phyloP scores from a whole-genome alignment of 2,888 invertebrate genomes.

The Neoscelio sp. region DNA sequence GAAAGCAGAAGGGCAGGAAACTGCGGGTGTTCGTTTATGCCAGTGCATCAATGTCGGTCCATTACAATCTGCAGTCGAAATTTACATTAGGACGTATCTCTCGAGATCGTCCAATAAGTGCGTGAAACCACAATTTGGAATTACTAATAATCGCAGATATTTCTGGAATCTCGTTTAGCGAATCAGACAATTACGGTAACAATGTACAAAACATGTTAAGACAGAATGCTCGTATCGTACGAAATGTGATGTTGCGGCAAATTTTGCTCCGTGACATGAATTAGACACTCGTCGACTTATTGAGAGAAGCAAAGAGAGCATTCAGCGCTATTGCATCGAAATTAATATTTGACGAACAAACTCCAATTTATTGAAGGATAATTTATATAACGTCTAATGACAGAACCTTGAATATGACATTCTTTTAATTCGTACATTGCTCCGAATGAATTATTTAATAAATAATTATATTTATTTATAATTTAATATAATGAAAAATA shows the following conservation, averaged over 20 bases:
- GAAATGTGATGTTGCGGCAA: conserved; percentile 44
- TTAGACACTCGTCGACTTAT: conserved; percentile 49
- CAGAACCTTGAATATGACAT: no score
- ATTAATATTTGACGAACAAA: conserved; percentile 38
- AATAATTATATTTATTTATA: no score
- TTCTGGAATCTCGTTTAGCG: conserved; percentile 64
- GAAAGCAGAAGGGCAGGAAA: conserved; percentile 19
- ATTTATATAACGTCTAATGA: no score
- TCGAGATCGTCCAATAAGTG: conserved; percentile 63
- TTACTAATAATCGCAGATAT: conserved; percentile 69
- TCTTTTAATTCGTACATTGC: no score
- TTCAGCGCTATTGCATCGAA: conserved; percentile 14
- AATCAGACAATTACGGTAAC: conserved; percentile 56
- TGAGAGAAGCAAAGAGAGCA: conserved; percentile 35
- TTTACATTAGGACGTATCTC: conserved; percentile 60
- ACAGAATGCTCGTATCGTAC: conserved; percentile 30
- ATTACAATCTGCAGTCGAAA: conserved; percentile 65
- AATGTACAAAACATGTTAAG: conserved; percentile 48
- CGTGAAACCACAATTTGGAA: conserved; percentile 57
- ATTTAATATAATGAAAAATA: no score
- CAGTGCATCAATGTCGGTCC: conserved; percentile 39
- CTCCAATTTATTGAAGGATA: conserved; percentile 32
- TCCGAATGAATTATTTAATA: no score
- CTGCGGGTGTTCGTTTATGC: conserved; percentile 10
- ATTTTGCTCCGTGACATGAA: conserved; percentile 38